Percentiles rank a stretch among this genome's conserved stretches.
Evolutionary conservation across 2,888 invertebrate species (phyloP).

Genomic region (Trissolcus brochymenae): DNA sequence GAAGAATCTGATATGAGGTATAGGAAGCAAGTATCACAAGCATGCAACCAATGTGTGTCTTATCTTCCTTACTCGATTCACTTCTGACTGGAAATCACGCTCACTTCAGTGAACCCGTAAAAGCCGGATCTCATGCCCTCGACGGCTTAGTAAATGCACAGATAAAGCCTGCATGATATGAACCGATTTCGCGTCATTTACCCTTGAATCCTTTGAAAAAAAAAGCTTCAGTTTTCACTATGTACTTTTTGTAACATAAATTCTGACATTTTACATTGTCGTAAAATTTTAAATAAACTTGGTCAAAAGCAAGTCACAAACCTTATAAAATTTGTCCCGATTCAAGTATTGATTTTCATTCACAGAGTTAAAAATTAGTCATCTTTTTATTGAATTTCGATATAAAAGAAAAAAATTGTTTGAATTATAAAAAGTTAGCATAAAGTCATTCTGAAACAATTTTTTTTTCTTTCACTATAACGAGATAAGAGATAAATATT

Average conservation of each 20-base stretch:
- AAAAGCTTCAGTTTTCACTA: slow-evolving; percentile 3
- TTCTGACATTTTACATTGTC: neutral
- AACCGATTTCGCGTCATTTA: slow-evolving; percentile 38
- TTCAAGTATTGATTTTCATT: no score
- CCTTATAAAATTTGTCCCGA: neutral
- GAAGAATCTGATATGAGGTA: slow-evolving; percentile 43
- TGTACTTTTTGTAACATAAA: neutral
- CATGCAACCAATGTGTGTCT: slow-evolving; percentile 48
- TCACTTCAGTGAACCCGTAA: slow-evolving; percentile 54
- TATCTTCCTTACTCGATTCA: slow-evolving; percentile 56
- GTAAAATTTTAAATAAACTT: neutral
- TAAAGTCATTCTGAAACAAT: no score
- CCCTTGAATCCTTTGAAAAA: slow-evolving; percentile 15
- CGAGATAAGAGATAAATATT: no score
- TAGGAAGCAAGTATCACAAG: slow-evolving; percentile 38
- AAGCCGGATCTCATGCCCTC: slow-evolving; percentile 49
- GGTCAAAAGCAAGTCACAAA: neutral
- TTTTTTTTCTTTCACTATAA: no score
- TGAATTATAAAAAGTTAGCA: no score
- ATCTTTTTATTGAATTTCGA: no score
- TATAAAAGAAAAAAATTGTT: no score
- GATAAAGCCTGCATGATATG: slow-evolving; percentile 46
- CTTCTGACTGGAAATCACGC: slow-evolving; percentile 52
- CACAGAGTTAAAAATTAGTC: no score
- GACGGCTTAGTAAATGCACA: slow-evolving; percentile 33